Evolutionary conservation across 2,797 vertebrate species (phyloP).

Genomic region (Periparus ater): DNA sequence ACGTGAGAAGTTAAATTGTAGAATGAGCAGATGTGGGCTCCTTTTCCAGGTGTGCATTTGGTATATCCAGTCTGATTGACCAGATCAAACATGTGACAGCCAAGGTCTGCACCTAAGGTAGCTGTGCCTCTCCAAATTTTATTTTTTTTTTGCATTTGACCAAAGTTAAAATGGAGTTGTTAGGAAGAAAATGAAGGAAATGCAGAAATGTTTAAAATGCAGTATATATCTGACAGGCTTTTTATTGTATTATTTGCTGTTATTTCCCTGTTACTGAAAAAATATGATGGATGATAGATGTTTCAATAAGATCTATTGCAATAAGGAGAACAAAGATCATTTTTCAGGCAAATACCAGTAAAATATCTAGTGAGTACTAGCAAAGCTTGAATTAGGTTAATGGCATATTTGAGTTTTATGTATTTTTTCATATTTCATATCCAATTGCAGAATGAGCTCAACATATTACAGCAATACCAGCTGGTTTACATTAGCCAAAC

Average conservation of each 20-base stretch:
- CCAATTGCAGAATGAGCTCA: background rate
- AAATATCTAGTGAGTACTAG: background rate
- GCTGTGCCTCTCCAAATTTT: background rate
- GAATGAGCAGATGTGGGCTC: background rate
- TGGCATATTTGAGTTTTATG: background rate
- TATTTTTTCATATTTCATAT: background rate
- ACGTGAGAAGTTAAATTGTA: background rate
- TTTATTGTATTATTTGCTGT: background rate
- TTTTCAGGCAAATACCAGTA: background rate
- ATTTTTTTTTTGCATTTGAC: background rate
- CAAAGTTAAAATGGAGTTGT: background rate
- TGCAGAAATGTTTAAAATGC: background rate
- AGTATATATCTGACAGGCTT: background rate
- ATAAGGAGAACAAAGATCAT: background rate
- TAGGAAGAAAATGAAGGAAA: background rate
- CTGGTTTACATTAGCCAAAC: background rate
- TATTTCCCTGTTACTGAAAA: background rate
- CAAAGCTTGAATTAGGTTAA: background rate
- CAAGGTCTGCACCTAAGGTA: background rate
- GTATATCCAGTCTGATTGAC: background rate
- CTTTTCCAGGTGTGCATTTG: background rate
- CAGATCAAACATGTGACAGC: background rate
- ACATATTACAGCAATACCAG: background rate
- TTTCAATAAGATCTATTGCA: background rate
- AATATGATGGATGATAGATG: background rate